A percentile compares a stretch with the other conserved stretches of the same genome.
These are phyloP conservation scores for Centruroides sculpturatus DNA, from an alignment of 1,140 invertebrate genomes.

Conservation along the genomic window DNA sequence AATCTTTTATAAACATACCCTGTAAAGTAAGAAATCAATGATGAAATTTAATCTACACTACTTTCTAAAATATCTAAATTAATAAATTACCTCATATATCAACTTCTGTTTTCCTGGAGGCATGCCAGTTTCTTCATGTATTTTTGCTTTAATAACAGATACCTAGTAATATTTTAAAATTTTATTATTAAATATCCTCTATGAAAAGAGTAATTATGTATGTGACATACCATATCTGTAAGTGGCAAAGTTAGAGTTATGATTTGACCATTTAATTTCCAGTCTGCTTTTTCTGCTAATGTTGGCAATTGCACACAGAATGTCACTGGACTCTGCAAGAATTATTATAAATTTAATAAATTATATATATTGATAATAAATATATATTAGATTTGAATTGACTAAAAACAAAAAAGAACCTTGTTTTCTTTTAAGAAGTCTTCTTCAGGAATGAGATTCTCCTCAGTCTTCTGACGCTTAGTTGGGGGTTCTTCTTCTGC, in stretches of 20 bases:
- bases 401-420: conserved; percentile 22
- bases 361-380: not conserved
- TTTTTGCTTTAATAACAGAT: conserved; percentile 69
- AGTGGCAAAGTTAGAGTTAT: conserved; percentile 63
- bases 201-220: not conserved
- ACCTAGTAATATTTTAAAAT: conserved; percentile 34
- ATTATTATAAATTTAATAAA: not conserved
- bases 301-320: conserved; percentile 62
- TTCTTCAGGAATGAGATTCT: conserved; percentile 75
- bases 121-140: conserved; percentile 79
- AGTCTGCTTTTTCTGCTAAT: conserved; percentile 79
- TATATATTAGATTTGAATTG: not conserved
- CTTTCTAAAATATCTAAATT: too few species aligned
- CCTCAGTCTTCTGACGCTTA: conserved; percentile 83
- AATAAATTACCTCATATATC: conserved; percentile 56
- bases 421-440: conserved; percentile 56
- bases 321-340: conserved; percentile 46
- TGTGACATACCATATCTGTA: conserved; percentile 43
- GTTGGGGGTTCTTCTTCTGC: conserved; percentile 45
- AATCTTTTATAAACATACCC: conserved; percentile 97
- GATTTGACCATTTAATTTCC: conserved; percentile 88
- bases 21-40: conserved; percentile 34
- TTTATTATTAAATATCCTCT: too few species aligned
- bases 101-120: conserved; percentile 97
- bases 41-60: too few species aligned